Percentiles rank a stretch among this genome's conserved stretches.
These are phyloP conservation scores for Cryptus viduatorius DNA, from an alignment of 2,888 invertebrate genomes.

Conservation along the genomic window DNA sequence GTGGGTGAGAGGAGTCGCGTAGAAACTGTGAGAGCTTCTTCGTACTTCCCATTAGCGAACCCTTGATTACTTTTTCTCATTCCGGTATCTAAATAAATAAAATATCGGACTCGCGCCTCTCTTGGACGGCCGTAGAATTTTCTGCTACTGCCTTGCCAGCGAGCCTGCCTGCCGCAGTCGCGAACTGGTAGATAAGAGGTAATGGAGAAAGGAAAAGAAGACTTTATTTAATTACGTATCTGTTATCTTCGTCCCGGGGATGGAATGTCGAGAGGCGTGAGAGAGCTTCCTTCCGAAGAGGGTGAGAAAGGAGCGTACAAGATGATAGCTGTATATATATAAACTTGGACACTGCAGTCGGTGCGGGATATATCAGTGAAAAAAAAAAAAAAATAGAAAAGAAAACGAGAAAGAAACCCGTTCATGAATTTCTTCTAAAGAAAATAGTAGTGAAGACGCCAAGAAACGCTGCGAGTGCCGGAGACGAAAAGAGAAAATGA, in stretches of 20 bases:
- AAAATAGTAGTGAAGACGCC: not conserved
- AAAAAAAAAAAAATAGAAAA: constrained; percentile 11
- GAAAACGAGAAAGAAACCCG: constrained; percentile 18
- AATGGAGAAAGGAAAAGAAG: constrained; percentile 80
- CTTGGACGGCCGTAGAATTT: constrained; percentile 69
- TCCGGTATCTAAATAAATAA: constrained; percentile 84
- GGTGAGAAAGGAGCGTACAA: constrained; percentile 4
- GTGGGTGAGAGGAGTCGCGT: constrained; percentile 56
- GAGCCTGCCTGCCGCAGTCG: constrained; percentile 72
- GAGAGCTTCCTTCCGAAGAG: not conserved
- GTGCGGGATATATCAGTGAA: constrained; percentile 1
- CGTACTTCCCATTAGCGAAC: constrained; percentile 83
- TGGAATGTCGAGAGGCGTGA: constrained; percentile 53
- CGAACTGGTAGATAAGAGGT: constrained; percentile 81
- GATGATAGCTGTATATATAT: constrained; percentile 23
- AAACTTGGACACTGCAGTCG: not conserved
- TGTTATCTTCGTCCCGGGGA: constrained; percentile 64
- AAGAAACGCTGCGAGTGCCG: not conserved
- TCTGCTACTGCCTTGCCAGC: constrained; percentile 15
- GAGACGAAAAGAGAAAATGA: not conserved
- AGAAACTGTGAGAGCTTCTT: constrained; percentile 73
- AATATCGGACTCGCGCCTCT: constrained; percentile 82
- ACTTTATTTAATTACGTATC: constrained; percentile 83
- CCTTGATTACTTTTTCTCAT: constrained; percentile 85
- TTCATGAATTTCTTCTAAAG: constrained; percentile 13